Base-by-base conservation (phyloP, 1,140 invertebrate species). In the Leucophenga varia region DNA sequence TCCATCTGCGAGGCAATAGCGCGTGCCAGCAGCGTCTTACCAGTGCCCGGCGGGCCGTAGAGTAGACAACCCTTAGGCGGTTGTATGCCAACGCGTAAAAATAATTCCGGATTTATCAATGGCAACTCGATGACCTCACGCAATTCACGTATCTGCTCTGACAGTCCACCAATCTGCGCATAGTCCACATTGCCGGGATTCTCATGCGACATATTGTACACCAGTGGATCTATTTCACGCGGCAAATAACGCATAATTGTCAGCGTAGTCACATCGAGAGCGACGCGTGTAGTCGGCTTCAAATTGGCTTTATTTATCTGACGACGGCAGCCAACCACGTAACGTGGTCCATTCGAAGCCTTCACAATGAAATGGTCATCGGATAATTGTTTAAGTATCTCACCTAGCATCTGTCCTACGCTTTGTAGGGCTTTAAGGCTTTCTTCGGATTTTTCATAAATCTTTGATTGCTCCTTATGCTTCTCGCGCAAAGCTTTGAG, bases 361-460 rank as follows among this genome's bases (percentile, higher is more conserved):
- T 64, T 64, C 1, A 65, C 61, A 10, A 64, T 64, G 8, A 57
- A 79, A 97, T 98, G 98, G 69, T 99, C 96, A 79, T 98, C 96
- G 48, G 95, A 97, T 7, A 99, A 79, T 77, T 98, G 96, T 75
- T 98, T 98, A 5, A 99, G 77, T 10, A 99, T 94, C 81, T 99
- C 97, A 12, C 96, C 97, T 52, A 99, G 94, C 79, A 99, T 98
- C 85, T 97, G 96, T 9, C 97, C 97, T 64, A 99, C 97, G 79
- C 95, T 98, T 76, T 99, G 97, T 12, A 99, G 77, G 13, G 97
- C 95, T 79, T 98, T 98, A 30, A 99, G 79, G 78, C 98, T 95
- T 82, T 98, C 98, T 81, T 99, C 97, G 53, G 95, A 98, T 77
- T 99, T 99, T 64, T 99, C 95, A 81, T 95, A 98, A 61, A 96